A percentile compares a stretch with the other conserved stretches of the same genome.
phyloP scores from a whole-genome alignment of 2,888 invertebrate species.

The Resseliella maxima region DNA sequence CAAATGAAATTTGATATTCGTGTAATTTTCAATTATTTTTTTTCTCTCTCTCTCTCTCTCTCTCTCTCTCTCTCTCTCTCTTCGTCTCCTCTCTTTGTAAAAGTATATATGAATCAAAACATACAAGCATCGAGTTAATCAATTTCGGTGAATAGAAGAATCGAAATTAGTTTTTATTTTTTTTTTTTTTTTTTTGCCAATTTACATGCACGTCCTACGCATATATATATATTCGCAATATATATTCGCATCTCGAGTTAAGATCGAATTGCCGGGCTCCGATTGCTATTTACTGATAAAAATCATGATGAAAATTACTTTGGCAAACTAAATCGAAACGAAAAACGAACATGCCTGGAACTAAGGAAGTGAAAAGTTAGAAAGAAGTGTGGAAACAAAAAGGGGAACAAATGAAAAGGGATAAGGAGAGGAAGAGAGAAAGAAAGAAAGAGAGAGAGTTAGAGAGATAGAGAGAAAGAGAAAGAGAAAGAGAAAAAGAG shows the following conservation, averaged over 20 bases:
- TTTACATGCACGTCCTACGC: too few species aligned
- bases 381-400: too few species aligned
- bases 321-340: not conserved
- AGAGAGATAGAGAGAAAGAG: too few species aligned
- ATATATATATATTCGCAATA: not conserved
- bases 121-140: not conserved
- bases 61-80: too few species aligned
- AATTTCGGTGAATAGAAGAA: not conserved
- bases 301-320: slow-evolving; percentile 51
- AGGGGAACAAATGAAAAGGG: too few species aligned
- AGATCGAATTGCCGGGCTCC: not conserved
- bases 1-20: not conserved
- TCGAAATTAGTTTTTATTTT: not conserved
- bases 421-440: too few species aligned
- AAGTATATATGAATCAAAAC: slow-evolving; percentile 11
- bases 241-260: not conserved
- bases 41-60: too few species aligned
- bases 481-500: too few species aligned
- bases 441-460: too few species aligned
- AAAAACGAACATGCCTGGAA: too few species aligned
- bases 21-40: slow-evolving; percentile 11
- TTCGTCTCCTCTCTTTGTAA: not conserved
- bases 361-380: too few species aligned
- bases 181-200: too few species aligned
- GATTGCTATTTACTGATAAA: not conserved